Conservation (phyloP, 1,140 invertebrate genomes). For the Drosophila tsacasi region DNA sequence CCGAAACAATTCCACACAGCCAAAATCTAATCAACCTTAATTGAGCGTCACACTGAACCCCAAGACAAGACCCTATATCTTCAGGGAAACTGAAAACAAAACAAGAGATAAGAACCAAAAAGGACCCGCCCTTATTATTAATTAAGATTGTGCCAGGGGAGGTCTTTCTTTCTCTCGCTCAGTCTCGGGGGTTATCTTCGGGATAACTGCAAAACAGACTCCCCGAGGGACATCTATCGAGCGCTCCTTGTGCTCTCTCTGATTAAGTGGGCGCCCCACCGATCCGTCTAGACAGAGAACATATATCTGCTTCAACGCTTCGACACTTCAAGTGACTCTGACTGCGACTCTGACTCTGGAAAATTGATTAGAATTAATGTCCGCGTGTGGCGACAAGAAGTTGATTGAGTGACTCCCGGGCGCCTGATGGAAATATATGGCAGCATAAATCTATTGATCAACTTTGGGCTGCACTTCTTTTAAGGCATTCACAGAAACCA, state of each 20-base stretch:
- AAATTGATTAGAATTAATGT: constrained; percentile 83
- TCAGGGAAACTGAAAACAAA: constrained; percentile 13
- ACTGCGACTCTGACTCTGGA: constrained; percentile 21
- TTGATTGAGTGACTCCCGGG: constrained; percentile 63
- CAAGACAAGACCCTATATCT: constrained; percentile 17
- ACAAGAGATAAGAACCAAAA: neutral
- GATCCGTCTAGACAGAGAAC: constrained; percentile 46
- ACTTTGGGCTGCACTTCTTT: constrained; percentile 22
- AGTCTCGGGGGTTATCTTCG: constrained; percentile 19
- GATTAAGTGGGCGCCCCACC: constrained; percentile 79
- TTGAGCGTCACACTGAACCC: constrained; percentile 54
- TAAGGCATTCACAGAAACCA: constrained; percentile 13
- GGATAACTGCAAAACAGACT: constrained; percentile 18
- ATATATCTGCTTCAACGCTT: constrained; percentile 47
- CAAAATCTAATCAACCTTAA: constrained; percentile 72
- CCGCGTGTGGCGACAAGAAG: constrained; percentile 66
- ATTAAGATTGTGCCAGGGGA: constrained; percentile 61
- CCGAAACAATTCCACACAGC: constrained; percentile 12
- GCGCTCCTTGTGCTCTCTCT: constrained; percentile 30
- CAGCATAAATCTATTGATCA: constrained; percentile 41
- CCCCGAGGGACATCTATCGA: constrained; percentile 42
- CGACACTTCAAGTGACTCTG: constrained; percentile 64
- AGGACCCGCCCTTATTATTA: constrained; percentile 54
- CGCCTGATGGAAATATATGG: constrained; percentile 57
- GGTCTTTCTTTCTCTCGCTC: constrained; percentile 35